A percentile compares a stretch with the other conserved stretches of the same genome.
Evolutionary conservation across 2,113 vertebrate species (phyloP).

Genomic region (Propithecus coquereli): DNA sequence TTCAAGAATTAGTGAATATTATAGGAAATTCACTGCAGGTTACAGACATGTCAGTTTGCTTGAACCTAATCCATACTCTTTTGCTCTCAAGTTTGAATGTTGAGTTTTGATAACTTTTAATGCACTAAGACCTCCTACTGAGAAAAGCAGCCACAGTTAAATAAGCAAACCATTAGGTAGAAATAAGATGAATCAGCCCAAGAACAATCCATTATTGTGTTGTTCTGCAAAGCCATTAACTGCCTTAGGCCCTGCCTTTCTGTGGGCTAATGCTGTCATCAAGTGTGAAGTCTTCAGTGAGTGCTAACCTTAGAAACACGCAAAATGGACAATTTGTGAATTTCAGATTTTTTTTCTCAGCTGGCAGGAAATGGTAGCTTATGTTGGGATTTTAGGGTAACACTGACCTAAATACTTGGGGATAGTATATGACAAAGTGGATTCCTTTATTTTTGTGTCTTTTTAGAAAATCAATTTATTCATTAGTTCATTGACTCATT

Average conservation of each 20-base stretch:
- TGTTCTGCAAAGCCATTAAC: slow-evolving; percentile 18
- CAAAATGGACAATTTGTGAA: slow-evolving; percentile 12
- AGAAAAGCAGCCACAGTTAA: slow-evolving; percentile 54
- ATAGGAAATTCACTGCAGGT: background rate
- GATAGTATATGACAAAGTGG: background rate
- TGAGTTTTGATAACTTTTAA: slow-evolving; percentile 13
- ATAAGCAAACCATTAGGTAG: slow-evolving; percentile 34
- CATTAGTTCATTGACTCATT: background rate
- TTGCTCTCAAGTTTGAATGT: slow-evolving; percentile 16
- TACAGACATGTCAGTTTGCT: background rate
- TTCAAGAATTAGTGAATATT: background rate
- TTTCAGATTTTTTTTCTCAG: slow-evolving; percentile 29
- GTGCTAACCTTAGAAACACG: slow-evolving; percentile 14
- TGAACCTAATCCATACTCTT: background rate
- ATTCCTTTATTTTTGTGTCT: background rate
- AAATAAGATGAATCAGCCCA: background rate
- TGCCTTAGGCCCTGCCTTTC: background rate
- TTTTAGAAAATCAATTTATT: background rate
- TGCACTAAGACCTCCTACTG: background rate
- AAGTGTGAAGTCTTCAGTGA: slow-evolving; percentile 8
- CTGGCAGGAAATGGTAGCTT: slow-evolving; percentile 7
- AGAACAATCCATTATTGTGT: background rate
- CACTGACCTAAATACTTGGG: background rate
- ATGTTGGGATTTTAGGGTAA: background rate
- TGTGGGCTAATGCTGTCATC: background rate